Evolutionary conservation across 30 jellyfish, hydroid and myxozoan species (phyloP).

Genomic region (Morbakka virulenta): DNA sequence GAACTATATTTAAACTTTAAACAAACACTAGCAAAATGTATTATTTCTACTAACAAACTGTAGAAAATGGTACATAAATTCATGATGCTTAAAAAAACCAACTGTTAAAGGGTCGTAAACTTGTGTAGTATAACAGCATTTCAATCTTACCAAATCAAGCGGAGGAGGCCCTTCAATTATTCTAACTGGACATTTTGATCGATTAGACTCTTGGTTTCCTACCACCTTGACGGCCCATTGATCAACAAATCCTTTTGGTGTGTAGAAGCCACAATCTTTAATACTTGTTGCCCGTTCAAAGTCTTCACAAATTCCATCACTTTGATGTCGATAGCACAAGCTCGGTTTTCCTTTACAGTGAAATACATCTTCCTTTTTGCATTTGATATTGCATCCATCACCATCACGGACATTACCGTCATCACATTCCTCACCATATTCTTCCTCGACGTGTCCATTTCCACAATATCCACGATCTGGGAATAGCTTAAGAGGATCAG

Average conservation of each 20-base stretch:
- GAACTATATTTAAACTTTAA: too few species aligned
- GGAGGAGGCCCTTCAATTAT: slow-evolving; percentile 90
- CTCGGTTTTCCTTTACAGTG: slow-evolving; percentile 90
- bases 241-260: slow-evolving; percentile 85
- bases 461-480: slow-evolving; percentile 85
- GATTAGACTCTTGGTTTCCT: slow-evolving; percentile 34
- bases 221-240: slow-evolving; percentile 83
- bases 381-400: slow-evolving; percentile 89
- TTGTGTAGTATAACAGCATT: too few species aligned
- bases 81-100: too few species aligned
- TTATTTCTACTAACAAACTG: too few species aligned
- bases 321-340: slow-evolving; percentile 72
- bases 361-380: slow-evolving; percentile 82
- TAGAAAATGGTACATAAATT: too few species aligned
- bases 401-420: slow-evolving; percentile 86
- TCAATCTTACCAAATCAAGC: slow-evolving; percentile 71
- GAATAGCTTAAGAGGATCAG: slow-evolving; percentile 62
- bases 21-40: too few species aligned
- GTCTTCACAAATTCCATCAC: slow-evolving; percentile 94
- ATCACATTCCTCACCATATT: slow-evolving; percentile 81
- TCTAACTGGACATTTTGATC: slow-evolving; percentile 13
- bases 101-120: too few species aligned
- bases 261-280: slow-evolving; percentile 84
- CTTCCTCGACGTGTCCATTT: slow-evolving; percentile 68
- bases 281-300: slow-evolving; percentile 59